These are phyloP conservation scores for Tiaroga cobitis DNA, from an alignment of 2,797 vertebrate genomes.

Conservation along the genomic window DNA sequence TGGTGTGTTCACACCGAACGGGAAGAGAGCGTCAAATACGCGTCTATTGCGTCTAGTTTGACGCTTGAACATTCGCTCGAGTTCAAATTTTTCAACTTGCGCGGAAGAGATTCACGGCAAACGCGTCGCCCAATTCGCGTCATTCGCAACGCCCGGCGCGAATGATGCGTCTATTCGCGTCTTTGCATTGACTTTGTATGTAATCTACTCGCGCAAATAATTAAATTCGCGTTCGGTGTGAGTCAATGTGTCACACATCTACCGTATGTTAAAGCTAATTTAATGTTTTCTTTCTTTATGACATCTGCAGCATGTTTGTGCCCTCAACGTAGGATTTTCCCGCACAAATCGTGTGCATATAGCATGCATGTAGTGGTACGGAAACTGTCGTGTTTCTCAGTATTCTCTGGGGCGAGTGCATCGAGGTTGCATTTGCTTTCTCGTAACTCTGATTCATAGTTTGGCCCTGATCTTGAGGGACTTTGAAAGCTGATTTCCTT, in stretches of 20 bases:
- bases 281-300: not conserved
- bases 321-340: conserved; percentile 18
- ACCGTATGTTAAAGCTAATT: not conserved
- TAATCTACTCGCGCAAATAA: too few relatives aligned
- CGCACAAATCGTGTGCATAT: conserved; percentile 54
- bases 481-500: conserved; percentile 8
- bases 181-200: too few relatives aligned
- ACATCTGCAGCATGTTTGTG: conserved; percentile 10
- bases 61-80: too few relatives aligned
- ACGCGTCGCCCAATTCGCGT: too few relatives aligned
- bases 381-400: conserved; percentile 59
- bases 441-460: conserved; percentile 67
- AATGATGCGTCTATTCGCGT: too few relatives aligned
- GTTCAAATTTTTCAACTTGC: too few relatives aligned
- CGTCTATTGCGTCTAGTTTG: too few relatives aligned
- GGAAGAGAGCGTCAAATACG: too few relatives aligned
- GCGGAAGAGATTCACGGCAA: too few relatives aligned
- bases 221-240: too few relatives aligned
- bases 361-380: conserved; percentile 45
- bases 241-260: not conserved
- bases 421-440: conserved; percentile 46
- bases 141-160: too few relatives aligned
- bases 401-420: not conserved
- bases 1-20: too few relatives aligned
- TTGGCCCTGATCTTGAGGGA: conserved; percentile 3